Base-by-base conservation (phyloP, 2,888 invertebrate species). In the Yponomeuta malinellus region DNA sequence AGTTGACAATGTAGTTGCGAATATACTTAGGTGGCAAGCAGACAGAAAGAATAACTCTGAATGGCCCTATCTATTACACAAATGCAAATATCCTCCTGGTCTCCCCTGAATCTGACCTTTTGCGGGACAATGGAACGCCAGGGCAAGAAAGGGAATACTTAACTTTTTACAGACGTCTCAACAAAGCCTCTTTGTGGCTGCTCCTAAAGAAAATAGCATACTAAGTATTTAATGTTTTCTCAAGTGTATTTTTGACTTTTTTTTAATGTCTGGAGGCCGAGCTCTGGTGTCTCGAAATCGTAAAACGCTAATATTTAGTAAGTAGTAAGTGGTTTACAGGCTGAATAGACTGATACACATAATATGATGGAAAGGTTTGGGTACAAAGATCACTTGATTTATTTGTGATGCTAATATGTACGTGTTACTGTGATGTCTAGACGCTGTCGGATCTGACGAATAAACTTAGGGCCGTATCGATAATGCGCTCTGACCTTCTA, bases 81-180 rank as follows among this genome's bases (percentile, higher is more conserved):
- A 59, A 59, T 59, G 52, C 52, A 59, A 59, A 59, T 59, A 59
- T 59, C 52, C 15, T 5, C 52, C 52, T 1, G 15, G 12, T 59
- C 52, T 43, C 52, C 52, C 52, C 52, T 59, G 2, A 59, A 12
- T 59, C 52, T 59, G 52, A 59, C 52, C 52, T 59, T 59, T 59
- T 59, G 52, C 10, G 72, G 70, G 73, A 70, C 70, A 70, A 65
- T 70, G n/a, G 65, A n/a, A 48, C 10, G 31, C 15, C 52, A 59
- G 52, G 29, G 12, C 65, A 65, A 65, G 65, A 64, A 64, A 72
- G 71, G 74, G 77, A 84, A 83, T 81, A 79, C 78, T 83, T 81
- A 84, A 84, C 83, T 86, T 88, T 84, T 86, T 82, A 84, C 83
- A 83, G 86, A 85, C 82, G 83, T 87, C 86, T 83, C 83, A 82